Evolutionary conservation across 2,797 vertebrate species (phyloP).

Genomic region (Thunnus albacares): DNA sequence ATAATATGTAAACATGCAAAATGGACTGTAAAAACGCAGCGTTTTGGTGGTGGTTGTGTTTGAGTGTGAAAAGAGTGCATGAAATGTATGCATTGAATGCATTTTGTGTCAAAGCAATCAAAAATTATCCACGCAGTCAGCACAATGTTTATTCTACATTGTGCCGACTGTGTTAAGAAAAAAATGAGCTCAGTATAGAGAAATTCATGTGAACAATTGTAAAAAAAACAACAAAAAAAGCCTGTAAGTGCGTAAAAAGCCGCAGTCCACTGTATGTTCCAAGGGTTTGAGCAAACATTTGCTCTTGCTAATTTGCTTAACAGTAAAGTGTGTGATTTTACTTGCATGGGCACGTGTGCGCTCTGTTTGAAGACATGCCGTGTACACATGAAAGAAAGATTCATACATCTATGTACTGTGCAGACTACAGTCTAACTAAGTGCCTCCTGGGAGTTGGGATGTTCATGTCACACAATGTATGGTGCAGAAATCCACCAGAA

Average conservation of each 20-base stretch:
- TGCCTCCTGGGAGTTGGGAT: constrained; percentile 13
- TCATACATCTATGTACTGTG: background rate
- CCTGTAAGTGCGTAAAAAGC: constrained; percentile 22
- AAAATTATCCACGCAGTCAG: no score
- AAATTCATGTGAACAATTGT: no score
- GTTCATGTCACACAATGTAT: constrained; percentile 16
- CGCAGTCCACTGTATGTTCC: constrained; percentile 4
- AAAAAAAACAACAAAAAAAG: no score
- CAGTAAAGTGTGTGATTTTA: constrained; percentile 8
- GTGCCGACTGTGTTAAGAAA: no score
- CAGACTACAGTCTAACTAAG: background rate
- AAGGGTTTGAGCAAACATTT: constrained; percentile 57
- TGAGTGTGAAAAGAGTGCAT: no score
- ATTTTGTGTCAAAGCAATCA: no score
- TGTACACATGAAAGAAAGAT: background rate
- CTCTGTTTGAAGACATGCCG: background rate
- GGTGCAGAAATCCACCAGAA: constrained; percentile 32
- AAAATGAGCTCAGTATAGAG: no score
- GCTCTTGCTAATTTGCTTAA: constrained; percentile 31
- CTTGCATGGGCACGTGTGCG: background rate
- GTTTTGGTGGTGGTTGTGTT: no score
- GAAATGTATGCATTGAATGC: no score
- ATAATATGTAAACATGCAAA: no score
- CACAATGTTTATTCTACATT: no score
- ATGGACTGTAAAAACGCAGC: no score